Evolutionary conservation across 1,140 invertebrate species (phyloP).

Genomic region (Prorops nasuta): DNA sequence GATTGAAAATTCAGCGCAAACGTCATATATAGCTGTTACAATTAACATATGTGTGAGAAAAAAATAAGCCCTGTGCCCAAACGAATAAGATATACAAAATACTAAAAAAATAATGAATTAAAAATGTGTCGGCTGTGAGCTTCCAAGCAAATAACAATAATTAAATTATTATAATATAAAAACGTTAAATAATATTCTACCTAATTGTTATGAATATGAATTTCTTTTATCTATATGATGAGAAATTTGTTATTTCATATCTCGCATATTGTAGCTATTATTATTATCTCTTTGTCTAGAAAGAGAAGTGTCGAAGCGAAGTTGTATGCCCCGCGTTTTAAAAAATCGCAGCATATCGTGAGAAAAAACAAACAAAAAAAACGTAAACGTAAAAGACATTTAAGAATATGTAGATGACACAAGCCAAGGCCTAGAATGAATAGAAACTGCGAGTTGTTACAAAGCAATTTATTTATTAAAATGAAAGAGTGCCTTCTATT

Average conservation of each 20-base stretch:
- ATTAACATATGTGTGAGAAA: constrained; percentile 20
- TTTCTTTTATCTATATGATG: constrained; percentile 47
- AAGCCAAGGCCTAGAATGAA: constrained; percentile 39
- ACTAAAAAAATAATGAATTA: constrained; percentile 47
- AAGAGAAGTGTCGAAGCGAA: constrained; percentile 17
- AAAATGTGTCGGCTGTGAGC: constrained; percentile 57
- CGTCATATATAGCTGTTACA: constrained; percentile 20
- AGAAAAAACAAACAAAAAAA: constrained; percentile 18
- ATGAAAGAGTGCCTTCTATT: constrained; percentile 56
- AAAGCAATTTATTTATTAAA: constrained; percentile 49
- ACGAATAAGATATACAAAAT: constrained; percentile 42
- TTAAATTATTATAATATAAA: constrained; percentile 58
- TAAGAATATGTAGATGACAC: constrained; percentile 21
- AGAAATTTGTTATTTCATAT: constrained; percentile 52
- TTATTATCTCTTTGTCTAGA: constrained; percentile 41
- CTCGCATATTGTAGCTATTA: constrained; percentile 49
- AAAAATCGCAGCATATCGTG: constrained; percentile 14
- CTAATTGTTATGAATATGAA: constrained; percentile 49
- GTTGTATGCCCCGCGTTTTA: constrained; percentile 4
- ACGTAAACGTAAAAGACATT: constrained; percentile 14
- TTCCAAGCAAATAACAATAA: constrained; percentile 59
- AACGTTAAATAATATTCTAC: constrained; percentile 51
- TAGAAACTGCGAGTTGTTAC: constrained; percentile 39
- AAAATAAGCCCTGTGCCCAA: constrained; percentile 41
- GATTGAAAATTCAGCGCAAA: constrained; percentile 24